These are phyloP conservation scores for Glaucopsyche alexis DNA, from an alignment of 2,888 invertebrate genomes.

Conservation along the genomic window DNA sequence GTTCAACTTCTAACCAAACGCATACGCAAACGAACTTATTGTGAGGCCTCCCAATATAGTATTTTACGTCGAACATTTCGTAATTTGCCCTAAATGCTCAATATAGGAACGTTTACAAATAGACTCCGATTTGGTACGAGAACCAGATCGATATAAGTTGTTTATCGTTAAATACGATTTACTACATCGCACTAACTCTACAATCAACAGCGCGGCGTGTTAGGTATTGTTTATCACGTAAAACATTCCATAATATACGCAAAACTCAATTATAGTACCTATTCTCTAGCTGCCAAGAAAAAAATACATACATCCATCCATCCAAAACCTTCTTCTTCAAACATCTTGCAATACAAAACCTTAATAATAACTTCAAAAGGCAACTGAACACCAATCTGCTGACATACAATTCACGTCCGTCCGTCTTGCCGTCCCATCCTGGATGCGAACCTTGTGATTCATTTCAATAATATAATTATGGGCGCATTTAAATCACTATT, in stretches of 20 bases:
- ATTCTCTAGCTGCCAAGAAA: no score
- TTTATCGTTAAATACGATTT: conserved; percentile 16
- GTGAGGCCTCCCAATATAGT: conserved; percentile 37
- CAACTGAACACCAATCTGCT: no score
- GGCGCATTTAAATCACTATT: no score
- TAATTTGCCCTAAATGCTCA: conserved; percentile 12
- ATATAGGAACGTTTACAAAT: conserved; percentile 18
- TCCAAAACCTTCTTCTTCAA: no score
- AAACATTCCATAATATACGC: not conserved
- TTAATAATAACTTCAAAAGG: no score
- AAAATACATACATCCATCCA: no score
- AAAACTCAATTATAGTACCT: not conserved
- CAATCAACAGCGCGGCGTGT: not conserved
- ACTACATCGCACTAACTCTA: not conserved
- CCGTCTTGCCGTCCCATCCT: no score
- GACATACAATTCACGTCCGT: no score
- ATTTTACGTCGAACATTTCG: not conserved
- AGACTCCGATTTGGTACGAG: conserved; percentile 1
- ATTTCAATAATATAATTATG: no score
- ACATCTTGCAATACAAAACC: no score
- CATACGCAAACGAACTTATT: conserved; percentile 33
- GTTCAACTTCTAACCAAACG: no score
- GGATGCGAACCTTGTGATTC: no score
- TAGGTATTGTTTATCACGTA: not conserved
- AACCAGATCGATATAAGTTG: conserved; percentile 19